Base-by-base conservation (phyloP, 1,140 invertebrate genomes). In the Samia ricini region DNA sequence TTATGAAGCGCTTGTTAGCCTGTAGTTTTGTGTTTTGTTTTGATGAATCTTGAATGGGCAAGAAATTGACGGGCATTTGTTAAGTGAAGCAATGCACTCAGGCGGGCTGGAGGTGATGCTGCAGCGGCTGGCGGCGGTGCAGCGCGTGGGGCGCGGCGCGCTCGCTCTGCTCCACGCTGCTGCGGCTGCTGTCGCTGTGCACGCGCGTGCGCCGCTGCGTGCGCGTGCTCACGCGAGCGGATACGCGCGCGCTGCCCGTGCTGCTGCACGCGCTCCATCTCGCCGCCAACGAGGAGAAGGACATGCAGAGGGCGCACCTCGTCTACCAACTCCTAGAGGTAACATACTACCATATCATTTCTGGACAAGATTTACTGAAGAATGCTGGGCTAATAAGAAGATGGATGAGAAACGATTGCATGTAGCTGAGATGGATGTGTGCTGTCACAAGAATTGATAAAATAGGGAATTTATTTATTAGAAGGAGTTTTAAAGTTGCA, bases 91-190 rank as follows among this genome's bases (percentile, higher is more conserved):
- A 2, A 15, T 29, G 24, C 4, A 7, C 2, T 18, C 96, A 91
- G 96, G 96, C 51, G 98, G 98, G 0, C 89, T 99, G 2, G 94
- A 97, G 76, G 96, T 94, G 15, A 95, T 96, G 93, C 88, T 96
- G 52, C 93, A 94, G 60, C 91, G 95, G 2, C 91, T 98, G 60
- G 93, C 93, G 4, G 91, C 91, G 0, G 92, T 93, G 57, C 77
- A 83, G 15, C 86, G 86, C 7, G 89, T 91, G 57, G n/a, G 90
- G 86, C 3, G 81, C 81, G 29, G 88, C 88, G n/a, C 87, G 90
- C 12, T 76, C 86, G 5, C 79, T 91, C 20, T 83, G 77, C 48
- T 80, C 78, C 6, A 91, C 89, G 12, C 71, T 91, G 24, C 79
- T 91, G 49, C 85, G 89, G 4, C 78, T 91, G 62, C 76, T 91